Percentiles rank a stretch among this genome's conserved stretches.
Evolutionary conservation across 2,113 vertebrate genomes (phyloP).

Genomic region (Chroicocephalus ridibundus): DNA sequence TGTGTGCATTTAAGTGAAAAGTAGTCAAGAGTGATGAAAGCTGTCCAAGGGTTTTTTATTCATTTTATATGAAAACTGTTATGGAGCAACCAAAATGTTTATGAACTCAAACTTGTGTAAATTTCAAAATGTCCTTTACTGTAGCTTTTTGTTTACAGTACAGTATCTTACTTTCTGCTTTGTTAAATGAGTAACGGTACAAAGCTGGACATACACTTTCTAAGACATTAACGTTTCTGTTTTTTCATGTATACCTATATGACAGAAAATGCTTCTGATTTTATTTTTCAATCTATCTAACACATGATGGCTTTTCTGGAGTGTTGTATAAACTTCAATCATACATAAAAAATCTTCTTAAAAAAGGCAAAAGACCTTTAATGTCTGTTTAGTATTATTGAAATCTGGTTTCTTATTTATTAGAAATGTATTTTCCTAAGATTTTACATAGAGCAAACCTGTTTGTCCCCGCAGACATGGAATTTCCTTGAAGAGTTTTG

Average conservation of each 20-base stretch:
- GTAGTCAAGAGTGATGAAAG: constrained; percentile 78
- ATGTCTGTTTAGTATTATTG: constrained; percentile 71
- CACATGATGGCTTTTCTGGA: constrained; percentile 78
- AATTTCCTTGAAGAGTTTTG: not conserved
- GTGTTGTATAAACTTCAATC: constrained; percentile 81
- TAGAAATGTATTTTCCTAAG: constrained; percentile 31
- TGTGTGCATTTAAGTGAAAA: constrained; percentile 81
- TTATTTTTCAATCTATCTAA: constrained; percentile 82
- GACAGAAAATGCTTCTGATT: constrained; percentile 79
- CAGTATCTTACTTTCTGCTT: constrained; percentile 76
- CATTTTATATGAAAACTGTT: constrained; percentile 82
- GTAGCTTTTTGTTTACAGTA: constrained; percentile 81
- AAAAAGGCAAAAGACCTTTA: constrained; percentile 76
- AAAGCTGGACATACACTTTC: constrained; percentile 77
- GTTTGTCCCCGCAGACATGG: not conserved
- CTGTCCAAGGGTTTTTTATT: constrained; percentile 80
- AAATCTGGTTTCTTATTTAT: constrained; percentile 44
- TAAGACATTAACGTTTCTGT: constrained; percentile 73
- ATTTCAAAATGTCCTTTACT: constrained; percentile 80
- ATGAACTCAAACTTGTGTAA: constrained; percentile 81
- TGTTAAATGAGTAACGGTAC: constrained; percentile 76
- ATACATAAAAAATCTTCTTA: constrained; percentile 80
- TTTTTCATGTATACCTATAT: constrained; percentile 79
- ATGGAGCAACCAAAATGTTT: constrained; percentile 80
- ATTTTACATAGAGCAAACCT: not conserved